phyloP scores from a whole-genome alignment of 2,113 vertebrate species.

The Actinemys pallida region DNA sequence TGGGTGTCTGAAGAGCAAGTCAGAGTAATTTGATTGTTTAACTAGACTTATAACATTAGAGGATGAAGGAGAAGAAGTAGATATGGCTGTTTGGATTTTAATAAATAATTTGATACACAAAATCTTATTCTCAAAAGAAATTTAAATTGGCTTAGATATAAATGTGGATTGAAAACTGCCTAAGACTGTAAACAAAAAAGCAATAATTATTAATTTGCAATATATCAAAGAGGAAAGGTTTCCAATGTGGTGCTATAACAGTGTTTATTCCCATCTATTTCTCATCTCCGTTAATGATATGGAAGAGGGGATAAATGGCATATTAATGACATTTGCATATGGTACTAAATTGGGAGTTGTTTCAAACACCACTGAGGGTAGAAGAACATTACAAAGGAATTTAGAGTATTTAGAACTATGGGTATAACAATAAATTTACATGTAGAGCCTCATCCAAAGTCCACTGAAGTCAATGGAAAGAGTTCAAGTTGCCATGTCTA shows the following conservation, averaged over 20 bases:
- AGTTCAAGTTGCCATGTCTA: not conserved
- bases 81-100: not conserved
- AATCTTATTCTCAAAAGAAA: not conserved
- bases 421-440: not conserved
- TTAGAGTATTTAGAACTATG: not conserved
- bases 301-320: not conserved
- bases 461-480: not conserved
- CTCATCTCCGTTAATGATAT: not conserved
- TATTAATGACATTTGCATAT: not conserved
- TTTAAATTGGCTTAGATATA: not conserved
- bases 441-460: not conserved
- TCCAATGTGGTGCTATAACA: not conserved
- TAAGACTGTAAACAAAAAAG: not conserved
- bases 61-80: not conserved
- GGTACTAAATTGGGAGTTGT: not conserved
- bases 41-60: constrained; percentile 1
- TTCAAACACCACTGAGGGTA: not conserved
- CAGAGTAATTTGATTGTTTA: constrained; percentile 40
- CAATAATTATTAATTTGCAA: constrained; percentile 4
- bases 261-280: not conserved
- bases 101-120: not conserved
- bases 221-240: not conserved
- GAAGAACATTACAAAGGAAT: not conserved
- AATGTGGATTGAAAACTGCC: constrained; percentile 15
- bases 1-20: constrained; percentile 44